Evolutionary conservation across 2,113 vertebrate species (phyloP).

Genomic region (Pseudonaja textilis): DNA sequence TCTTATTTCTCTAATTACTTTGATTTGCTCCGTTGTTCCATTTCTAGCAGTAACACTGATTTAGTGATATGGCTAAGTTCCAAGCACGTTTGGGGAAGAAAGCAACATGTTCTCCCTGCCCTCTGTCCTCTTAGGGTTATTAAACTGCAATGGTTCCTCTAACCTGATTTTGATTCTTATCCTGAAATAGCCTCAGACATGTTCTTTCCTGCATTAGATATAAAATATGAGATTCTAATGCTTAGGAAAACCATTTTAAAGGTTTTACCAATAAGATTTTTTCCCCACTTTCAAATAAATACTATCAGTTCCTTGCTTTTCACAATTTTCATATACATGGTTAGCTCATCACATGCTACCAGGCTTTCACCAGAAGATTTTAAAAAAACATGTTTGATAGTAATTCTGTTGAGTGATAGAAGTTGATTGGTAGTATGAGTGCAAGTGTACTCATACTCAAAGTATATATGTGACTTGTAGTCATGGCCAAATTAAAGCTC

Average conservation of each 20-base stretch:
- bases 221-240: background rate
- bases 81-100: background rate
- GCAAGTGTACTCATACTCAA: background rate
- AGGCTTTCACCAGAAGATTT: background rate
- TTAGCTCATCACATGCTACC: background rate
- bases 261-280: background rate
- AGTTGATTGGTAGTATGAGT: background rate
- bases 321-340: background rate
- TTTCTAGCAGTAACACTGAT: background rate
- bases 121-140: background rate
- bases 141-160: background rate
- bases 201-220: background rate
- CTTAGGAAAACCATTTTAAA: background rate
- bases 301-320: background rate
- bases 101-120: background rate
- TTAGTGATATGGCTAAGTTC: conserved; percentile 2
- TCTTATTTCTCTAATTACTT: background rate
- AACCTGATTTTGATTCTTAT: background rate
- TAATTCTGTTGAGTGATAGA: background rate
- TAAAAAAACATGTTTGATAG: background rate
- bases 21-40: background rate
- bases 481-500: background rate
- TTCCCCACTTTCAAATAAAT: background rate
- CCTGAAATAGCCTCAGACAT: background rate
- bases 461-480: background rate